Evolutionary conservation across 2,888 invertebrate species (phyloP).

Genomic region (Tinea pellionella): DNA sequence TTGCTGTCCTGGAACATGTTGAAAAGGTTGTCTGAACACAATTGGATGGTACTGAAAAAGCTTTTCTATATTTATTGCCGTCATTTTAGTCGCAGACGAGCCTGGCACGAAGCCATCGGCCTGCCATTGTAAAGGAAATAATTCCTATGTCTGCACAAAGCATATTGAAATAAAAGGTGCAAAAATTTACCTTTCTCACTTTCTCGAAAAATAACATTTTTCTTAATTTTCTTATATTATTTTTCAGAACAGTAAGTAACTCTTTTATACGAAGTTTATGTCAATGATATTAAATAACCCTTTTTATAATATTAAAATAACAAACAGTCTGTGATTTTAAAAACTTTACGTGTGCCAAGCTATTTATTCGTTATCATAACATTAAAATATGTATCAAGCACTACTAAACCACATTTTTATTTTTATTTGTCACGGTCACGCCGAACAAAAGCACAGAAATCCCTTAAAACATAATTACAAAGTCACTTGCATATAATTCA

Average conservation of each 20-base stretch:
- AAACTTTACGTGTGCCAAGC: slow-evolving; percentile 20
- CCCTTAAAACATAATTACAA: neutral
- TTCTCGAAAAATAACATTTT: slow-evolving; percentile 5
- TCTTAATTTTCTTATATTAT: neutral
- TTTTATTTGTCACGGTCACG: slow-evolving; percentile 21
- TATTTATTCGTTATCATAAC: slow-evolving; percentile 26
- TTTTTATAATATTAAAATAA: too few relatives aligned
- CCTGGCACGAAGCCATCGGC: slow-evolving; percentile 43
- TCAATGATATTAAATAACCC: too few relatives aligned
- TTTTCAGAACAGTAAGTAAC: neutral
- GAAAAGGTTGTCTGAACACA: slow-evolving; percentile 28
- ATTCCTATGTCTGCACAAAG: slow-evolving; percentile 31
- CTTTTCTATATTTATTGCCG: slow-evolving; percentile 50
- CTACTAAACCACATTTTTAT: slow-evolving; percentile 21
- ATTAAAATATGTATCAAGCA: slow-evolving; percentile 14
- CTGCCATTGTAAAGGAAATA: slow-evolving; percentile 41
- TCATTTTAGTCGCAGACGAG: slow-evolving; percentile 50
- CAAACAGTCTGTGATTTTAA: too few relatives aligned
- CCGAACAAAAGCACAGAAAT: slow-evolving; percentile 14
- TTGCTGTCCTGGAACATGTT: slow-evolving; percentile 21
- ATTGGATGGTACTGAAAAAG: slow-evolving; percentile 38
- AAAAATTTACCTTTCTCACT: slow-evolving; percentile 9
- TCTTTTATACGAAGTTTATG: too few relatives aligned
- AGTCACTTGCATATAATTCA: slow-evolving; percentile 30
- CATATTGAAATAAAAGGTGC: slow-evolving; percentile 24